A percentile compares a stretch with the other conserved stretches of the same genome.
Evolutionary conservation across 1,140 invertebrate species (phyloP).

Genomic region (Apolygus lucorum): DNA sequence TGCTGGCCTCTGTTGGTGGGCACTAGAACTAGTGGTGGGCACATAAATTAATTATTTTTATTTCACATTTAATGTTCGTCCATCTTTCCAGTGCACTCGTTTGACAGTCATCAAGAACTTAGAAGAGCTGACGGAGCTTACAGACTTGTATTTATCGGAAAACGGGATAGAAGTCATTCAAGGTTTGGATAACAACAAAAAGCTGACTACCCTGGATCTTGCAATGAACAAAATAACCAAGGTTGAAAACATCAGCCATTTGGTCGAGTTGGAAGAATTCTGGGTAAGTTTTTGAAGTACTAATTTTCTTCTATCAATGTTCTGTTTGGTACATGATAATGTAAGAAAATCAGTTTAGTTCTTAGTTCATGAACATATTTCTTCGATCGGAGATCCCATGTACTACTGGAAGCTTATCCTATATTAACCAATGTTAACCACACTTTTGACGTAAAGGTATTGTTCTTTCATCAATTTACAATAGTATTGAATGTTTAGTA

Average conservation of each 20-base stretch:
- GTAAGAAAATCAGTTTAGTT: no score
- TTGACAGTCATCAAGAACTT: slow-evolving; percentile 82
- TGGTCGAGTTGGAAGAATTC: slow-evolving; percentile 75
- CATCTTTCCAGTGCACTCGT: slow-evolving; percentile 68
- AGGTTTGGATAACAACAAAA: slow-evolving; percentile 57
- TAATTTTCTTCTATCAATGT: no score
- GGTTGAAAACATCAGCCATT: slow-evolving; percentile 69
- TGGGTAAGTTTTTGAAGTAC: no score
- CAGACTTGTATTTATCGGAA: slow-evolving; percentile 88
- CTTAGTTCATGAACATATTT: no score
- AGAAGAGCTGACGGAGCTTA: slow-evolving; percentile 59
- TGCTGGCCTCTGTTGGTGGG: background rate
- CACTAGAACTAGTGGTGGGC: background rate
- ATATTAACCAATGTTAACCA: no score
- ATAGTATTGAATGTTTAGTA: no score
- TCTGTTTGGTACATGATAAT: no score
- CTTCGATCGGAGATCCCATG: no score
- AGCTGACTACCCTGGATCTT: slow-evolving; percentile 79
- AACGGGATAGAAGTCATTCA: slow-evolving; percentile 79
- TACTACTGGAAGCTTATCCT: no score
- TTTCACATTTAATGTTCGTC: slow-evolving; percentile 24
- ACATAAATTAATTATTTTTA: background rate
- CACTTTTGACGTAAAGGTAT: no score
- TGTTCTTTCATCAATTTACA: no score
- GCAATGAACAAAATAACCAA: slow-evolving; percentile 77